phyloP scores from a whole-genome alignment of 2,113 vertebrate genomes.

The Meleagris gallopavo region DNA sequence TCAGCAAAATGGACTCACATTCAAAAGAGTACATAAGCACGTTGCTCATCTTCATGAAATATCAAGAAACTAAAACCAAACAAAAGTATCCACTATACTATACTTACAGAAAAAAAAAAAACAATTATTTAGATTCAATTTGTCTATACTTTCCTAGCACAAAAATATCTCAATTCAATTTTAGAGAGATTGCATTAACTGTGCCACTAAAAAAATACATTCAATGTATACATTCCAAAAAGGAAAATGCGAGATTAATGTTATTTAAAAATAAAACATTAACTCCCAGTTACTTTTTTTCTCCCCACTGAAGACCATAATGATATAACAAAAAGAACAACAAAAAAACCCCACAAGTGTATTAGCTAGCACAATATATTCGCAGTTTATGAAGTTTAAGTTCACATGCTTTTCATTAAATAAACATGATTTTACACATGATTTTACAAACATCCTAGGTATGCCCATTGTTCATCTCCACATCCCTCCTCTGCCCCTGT shows the following conservation, averaged over 20 bases:
- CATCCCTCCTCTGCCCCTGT: not conserved
- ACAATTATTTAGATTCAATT: not conserved
- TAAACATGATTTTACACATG: not conserved
- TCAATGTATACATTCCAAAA: not conserved
- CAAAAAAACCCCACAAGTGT: not conserved
- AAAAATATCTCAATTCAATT: not conserved
- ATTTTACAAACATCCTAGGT: too few relatives aligned
- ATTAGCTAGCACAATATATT: not conserved
- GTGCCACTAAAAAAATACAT: not conserved
- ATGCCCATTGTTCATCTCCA: not conserved
- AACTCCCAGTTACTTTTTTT: not conserved
- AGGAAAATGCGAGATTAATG: not conserved
- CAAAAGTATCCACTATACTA: not conserved
- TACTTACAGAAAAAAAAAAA: not conserved
- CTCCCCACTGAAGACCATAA: not conserved
- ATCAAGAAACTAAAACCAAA: not conserved
- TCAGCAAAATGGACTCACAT: not conserved
- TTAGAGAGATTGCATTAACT: not conserved
- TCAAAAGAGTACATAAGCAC: not conserved
- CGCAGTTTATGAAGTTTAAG: not conserved
- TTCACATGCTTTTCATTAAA: not conserved
- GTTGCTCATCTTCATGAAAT: not conserved
- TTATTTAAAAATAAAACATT: not conserved
- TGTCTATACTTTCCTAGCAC: not conserved
- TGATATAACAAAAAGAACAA: not conserved